Evolutionary conservation across 2,888 invertebrate species (phyloP).

Genomic region (Hedychridium roseum): DNA sequence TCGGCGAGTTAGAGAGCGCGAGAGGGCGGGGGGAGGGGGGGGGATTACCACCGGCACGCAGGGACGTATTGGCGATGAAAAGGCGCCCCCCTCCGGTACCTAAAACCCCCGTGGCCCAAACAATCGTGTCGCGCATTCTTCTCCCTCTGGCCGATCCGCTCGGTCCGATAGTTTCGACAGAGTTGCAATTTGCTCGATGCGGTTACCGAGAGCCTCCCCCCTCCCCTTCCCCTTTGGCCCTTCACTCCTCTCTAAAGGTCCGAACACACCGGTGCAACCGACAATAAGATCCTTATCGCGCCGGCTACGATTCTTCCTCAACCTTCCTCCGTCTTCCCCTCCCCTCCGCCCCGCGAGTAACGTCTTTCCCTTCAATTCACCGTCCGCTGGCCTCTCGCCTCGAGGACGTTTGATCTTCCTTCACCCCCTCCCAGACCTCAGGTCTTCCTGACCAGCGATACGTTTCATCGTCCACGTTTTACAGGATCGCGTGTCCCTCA

Average conservation of each 20-base stretch:
- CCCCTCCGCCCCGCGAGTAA: no score
- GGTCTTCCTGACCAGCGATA: no score
- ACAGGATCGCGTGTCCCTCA: no score
- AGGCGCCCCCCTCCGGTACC: constrained; percentile 34
- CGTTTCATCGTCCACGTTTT: no score
- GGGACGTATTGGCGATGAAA: constrained; percentile 39
- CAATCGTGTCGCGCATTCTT: constrained; percentile 61
- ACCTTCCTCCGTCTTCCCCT: no score
- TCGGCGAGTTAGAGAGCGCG: constrained; percentile 10
- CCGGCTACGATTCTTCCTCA: constrained; percentile 27
- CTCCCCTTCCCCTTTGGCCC: constrained; percentile 5
- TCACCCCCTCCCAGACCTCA: constrained; percentile 25
- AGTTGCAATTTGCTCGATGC: constrained; percentile 59
- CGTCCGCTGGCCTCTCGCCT: no score
- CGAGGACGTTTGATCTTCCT: no score
- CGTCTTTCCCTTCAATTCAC: no score
- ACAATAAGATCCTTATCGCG: constrained; percentile 42
- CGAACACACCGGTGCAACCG: constrained; percentile 32
- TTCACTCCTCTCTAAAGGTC: constrained; percentile 25
- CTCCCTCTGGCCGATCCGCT: constrained; percentile 49
- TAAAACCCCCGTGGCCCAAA: constrained; percentile 44
- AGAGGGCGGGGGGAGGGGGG: constrained; percentile 21
- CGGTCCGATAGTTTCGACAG: constrained; percentile 57
- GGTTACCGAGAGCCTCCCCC: constrained; percentile 26
- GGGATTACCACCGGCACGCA: constrained; percentile 33